Percentiles rank a stretch among this genome's conserved stretches.
phyloP scores from a whole-genome alignment of 2,888 invertebrate species.

The Tetramorium bicarinatum region DNA sequence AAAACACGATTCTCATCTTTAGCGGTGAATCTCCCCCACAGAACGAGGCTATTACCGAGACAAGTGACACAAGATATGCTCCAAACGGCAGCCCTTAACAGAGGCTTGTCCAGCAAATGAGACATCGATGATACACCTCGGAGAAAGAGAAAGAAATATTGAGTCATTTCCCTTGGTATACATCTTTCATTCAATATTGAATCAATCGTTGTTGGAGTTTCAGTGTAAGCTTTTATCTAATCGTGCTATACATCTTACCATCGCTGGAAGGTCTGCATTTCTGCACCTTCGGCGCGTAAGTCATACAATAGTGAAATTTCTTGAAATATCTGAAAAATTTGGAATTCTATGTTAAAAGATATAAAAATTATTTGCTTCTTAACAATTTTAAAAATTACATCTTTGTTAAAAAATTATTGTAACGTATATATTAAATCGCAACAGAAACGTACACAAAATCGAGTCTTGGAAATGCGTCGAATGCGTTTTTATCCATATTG shows the following conservation, averaged over 20 bases:
- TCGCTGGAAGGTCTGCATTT: conserved; percentile 89
- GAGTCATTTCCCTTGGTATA: not conserved
- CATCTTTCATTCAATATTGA: not conserved
- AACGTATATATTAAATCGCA: not conserved
- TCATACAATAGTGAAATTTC: conserved; percentile 89
- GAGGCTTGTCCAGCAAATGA: conserved; percentile 88
- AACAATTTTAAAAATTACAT: not conserved
- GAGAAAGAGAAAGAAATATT: conserved; percentile 9
- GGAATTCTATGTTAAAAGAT: not conserved
- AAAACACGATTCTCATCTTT: conserved; percentile 89
- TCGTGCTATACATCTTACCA: conserved; percentile 84
- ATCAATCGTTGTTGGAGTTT: not conserved
- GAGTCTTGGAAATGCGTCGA: conserved; percentile 86
- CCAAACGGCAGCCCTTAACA: conserved; percentile 89
- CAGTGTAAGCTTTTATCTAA: not conserved
- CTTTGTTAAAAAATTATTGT: not conserved
- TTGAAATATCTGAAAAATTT: conserved; percentile 87
- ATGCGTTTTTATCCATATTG: conserved; percentile 87
- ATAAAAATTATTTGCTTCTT: not conserved
- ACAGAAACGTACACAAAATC: conserved; percentile 86
- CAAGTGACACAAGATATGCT: conserved; percentile 89
- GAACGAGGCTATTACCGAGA: conserved; percentile 89
- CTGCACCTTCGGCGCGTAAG: conserved; percentile 88
- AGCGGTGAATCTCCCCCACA: conserved; percentile 89
- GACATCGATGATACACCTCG: conserved; percentile 88